Conservation (phyloP, 2,888 invertebrate genomes). For the Catocala fraxini region DNA sequence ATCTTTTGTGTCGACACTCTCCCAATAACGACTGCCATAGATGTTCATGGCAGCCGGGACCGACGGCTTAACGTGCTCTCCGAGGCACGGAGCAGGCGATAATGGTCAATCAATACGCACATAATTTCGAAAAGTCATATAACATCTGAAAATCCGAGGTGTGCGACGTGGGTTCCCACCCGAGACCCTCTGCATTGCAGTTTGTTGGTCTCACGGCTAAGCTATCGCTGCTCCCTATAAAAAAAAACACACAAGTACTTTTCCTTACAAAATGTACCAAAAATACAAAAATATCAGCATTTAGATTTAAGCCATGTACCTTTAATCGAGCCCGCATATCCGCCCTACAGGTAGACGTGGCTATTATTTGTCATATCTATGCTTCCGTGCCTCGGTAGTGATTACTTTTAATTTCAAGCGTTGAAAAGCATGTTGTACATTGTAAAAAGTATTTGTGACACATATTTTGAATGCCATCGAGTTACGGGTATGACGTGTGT, state of each 20-base stretch:
- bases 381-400: constrained; percentile 68
- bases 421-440: constrained; percentile 73
- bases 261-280: constrained; percentile 50
- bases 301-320: constrained; percentile 60
- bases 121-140: too few relatives aligned
- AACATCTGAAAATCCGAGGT: too few relatives aligned
- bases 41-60: too few relatives aligned
- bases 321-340: constrained; percentile 68
- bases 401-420: constrained; percentile 82
- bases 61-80: too few relatives aligned
- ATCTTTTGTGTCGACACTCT: too few relatives aligned
- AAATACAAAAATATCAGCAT: constrained; percentile 50
- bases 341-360: constrained; percentile 62
- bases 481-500: constrained; percentile 67
- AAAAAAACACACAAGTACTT: constrained; percentile 24
- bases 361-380: constrained; percentile 80
- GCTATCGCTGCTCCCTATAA: too few relatives aligned
- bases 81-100: too few relatives aligned
- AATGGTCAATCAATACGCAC: too few relatives aligned
- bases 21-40: too few relatives aligned
- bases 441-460: constrained; percentile 70
- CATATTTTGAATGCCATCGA: constrained; percentile 68
- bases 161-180: too few relatives aligned
- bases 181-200: too few relatives aligned
- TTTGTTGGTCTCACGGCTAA: too few relatives aligned